Evolutionary conservation across 2,888 invertebrate species (phyloP), one percentile per base, ranked within the genome.

Genomic region (Celastrina argiolus): DNA sequence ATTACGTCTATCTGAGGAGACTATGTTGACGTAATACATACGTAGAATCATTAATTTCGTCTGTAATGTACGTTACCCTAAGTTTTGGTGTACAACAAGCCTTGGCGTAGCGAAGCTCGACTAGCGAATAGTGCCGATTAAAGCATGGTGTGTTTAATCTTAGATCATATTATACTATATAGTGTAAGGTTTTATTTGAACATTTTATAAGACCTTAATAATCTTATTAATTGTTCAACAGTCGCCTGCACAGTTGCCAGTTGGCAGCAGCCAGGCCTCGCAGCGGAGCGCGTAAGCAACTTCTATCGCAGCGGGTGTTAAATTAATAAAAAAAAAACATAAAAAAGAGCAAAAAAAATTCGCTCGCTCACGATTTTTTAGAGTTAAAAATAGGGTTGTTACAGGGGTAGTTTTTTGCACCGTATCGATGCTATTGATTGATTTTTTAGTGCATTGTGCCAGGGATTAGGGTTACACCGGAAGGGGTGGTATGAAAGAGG

Each of bases 381-480:
- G 34, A 34, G 59, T 59, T 59, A 59, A 59, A 59, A 59, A 59
- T 59, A 59, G 59, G 59, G 59, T 59, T 59, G 22, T 14, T 36
- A 42, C 59, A 45, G 59, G 66, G 66, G 66, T 66, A 59, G 59
- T 66, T 66, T 66, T 65, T 66, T 66, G 45, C 66, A 45, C 64
- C 64, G 59, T 59, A 66, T 66, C 66, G 66, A 59, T 66, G 18
- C 45, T 66, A 79, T 76, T 73, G 77, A 77, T 76, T 74, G 75
- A 75, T 69, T 78, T 73, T 72, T 74, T 72, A 67, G 42, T 67
- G 70, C 61, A 72, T 78, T 75, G 76, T 76, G 39, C 56, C 69
- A n/a, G 65, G 51, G 69, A 74, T 76, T 77, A 77, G 78, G 79
- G 79, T 79, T 80, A 78, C 63, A 58, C 45, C 65, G 67, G 68